These are phyloP conservation scores for Ceratothoa steindachneri DNA, from an alignment of 2,888 invertebrate genomes.

Conservation along the genomic window DNA sequence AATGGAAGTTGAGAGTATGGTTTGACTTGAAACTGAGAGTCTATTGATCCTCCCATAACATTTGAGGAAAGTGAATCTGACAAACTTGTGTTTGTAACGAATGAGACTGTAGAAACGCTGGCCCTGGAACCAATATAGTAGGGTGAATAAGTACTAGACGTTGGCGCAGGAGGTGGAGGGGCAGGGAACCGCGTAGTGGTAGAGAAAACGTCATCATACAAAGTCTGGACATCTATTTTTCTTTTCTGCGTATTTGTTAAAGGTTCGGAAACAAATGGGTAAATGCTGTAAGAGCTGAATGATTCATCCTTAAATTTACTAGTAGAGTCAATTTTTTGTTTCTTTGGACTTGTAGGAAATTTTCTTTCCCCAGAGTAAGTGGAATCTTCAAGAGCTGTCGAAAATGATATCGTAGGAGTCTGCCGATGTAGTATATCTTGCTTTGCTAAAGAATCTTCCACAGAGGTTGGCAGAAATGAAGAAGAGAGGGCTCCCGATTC, in stretches of 20 bases:
- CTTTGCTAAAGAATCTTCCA: neutral
- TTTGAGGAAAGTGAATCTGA: constrained; percentile 29
- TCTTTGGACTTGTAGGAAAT: neutral
- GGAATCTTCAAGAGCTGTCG: neutral
- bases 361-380: neutral
- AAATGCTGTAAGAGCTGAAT: constrained; percentile 34
- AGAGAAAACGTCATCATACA: constrained; percentile 29
- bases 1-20: constrained; percentile 31
- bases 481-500: neutral
- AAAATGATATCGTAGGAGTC: neutral
- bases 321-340: neutral
- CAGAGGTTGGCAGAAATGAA: neutral
- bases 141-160: constrained; percentile 35
- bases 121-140: constrained; percentile 31
- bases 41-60: constrained; percentile 16
- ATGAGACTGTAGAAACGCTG: constrained; percentile 26
- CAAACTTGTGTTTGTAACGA: constrained; percentile 25
- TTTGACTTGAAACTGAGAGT: neutral
- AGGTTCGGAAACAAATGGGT: constrained; percentile 30
- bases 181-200: constrained; percentile 28
- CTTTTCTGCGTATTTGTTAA: constrained; percentile 6
- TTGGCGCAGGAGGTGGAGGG: constrained; percentile 39
- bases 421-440: neutral
- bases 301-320: constrained; percentile 23
- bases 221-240: constrained; percentile 23